Evolutionary conservation across 2,797 vertebrate species (phyloP).

Genomic region (Scleropages formosus): DNA sequence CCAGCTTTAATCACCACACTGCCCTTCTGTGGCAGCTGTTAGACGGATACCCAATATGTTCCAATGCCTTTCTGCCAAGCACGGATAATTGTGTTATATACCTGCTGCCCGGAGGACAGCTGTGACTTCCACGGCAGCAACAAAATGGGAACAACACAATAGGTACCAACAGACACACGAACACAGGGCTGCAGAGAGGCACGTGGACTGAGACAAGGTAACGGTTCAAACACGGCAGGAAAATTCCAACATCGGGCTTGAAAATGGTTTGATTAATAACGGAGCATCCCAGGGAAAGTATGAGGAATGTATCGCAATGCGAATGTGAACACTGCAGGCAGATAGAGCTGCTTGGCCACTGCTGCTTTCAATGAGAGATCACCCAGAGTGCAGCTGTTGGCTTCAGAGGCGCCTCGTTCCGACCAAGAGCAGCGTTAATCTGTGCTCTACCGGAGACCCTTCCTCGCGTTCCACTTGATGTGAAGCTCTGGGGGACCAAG

Average conservation of each 20-base stretch:
- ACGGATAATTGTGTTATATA: not conserved
- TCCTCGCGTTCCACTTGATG: not conserved
- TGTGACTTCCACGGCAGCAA: not conserved
- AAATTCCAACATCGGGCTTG: not conserved
- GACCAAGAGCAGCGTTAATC: too few species aligned
- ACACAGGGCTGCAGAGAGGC: not conserved
- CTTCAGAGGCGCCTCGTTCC: too few species aligned
- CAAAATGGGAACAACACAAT: not conserved
- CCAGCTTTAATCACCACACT: slow-evolving; percentile 3
- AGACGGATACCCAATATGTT: not conserved
- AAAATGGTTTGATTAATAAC: slow-evolving; percentile 2
- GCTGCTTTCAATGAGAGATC: too few species aligned
- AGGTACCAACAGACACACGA: not conserved
- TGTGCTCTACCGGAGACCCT: too few species aligned
- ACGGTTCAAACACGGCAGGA: not conserved
- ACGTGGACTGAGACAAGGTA: not conserved
- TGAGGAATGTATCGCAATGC: not conserved
- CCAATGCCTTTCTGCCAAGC: not conserved
- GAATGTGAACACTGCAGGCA: not conserved
- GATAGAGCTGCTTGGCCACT: not conserved
- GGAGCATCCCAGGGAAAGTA: not conserved
- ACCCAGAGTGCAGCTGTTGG: too few species aligned
- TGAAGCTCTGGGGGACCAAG: too few species aligned
- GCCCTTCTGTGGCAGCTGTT: not conserved
- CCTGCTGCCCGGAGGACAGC: not conserved